Evolutionary conservation across 2,797 vertebrate species (phyloP), one percentile per base, ranked within the genome.

Genomic region (Lepidocolaptes lacrymiger): DNA sequence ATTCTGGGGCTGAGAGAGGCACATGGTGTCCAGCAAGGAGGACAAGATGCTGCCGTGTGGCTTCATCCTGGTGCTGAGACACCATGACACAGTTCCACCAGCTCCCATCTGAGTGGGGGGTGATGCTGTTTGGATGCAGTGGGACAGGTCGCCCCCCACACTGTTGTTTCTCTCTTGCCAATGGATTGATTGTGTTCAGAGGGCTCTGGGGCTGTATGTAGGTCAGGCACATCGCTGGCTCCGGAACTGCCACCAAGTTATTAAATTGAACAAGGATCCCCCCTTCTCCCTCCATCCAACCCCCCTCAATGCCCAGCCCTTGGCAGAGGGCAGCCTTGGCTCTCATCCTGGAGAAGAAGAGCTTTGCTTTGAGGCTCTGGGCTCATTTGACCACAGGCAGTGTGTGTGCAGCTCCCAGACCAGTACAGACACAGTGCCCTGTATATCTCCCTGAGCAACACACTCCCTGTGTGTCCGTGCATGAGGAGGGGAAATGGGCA

Each of bases 1-100:
- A 12, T 46, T 58, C 67, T 23, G 74, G 22, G 51, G 73, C 62
- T 89, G 85, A 0, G 5, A 63, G 39, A 20, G 10, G 27, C 21
- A 5, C 1, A 2, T 4, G 32, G 28, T n/a, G 24, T 58, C 43
- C 56, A 6, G 71, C 28, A 14, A 0, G 23, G 36, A 54, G 49
- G 41, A 44, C 54, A 61, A 76, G 34, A 28, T 58, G 64, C 71
- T 80, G 67, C 51, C 9, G 0, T 3, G 39, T 5, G 28, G 32
- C 20, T 85, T 66, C 77, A 11, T n/a, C 63, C 46, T 3, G 1
- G 34, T 1, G 1, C 14, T 68, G 17, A 28, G 39, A 34, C 15
- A 13, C 28, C 2, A 2, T 0, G 1, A 6, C 43, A 6, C 1
- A 2, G 66, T 8, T 32, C 63, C 5, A 1, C 67, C 3, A 5